Base-by-base conservation (phyloP, 2,113 vertebrate genomes). In the Camelus bactrianus region DNA sequence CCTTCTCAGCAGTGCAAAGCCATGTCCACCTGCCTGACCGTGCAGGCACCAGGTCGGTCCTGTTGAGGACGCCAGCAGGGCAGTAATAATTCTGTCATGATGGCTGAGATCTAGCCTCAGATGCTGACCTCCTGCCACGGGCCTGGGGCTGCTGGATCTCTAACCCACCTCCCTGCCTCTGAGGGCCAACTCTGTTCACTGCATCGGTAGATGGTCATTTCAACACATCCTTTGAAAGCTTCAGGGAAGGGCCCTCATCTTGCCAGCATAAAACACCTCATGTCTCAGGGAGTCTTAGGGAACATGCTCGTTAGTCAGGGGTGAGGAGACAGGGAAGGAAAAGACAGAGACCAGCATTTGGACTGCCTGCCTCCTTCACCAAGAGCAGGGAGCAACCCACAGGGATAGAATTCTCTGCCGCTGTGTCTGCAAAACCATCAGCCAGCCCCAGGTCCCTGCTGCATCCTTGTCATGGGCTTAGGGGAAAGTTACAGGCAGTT, bases 401-500 rank as follows among this genome's bases (percentile, higher is more conserved):
- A 6, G 28, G 16, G 42, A 8, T n/a, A 35, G 42, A 52, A 67
- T 42, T 89, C 62, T 24, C 64, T 81, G 14, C 35, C 6, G 6
- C 42, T 76, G 50, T 94, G 77, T n/a, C n/a, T 52, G 0, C 91
- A 52, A 94, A 84, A 52, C 70, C 28, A 7, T 75, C 60, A 81
- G 12, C 52, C 60, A 35, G 20, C 15, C n/a, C 30, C 1, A 50
- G 20, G 48, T 20, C 17, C 75, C 67, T 67, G 32, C 5, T 24
- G 62, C 19, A 81, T 26, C 26, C n/a, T 38, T 86, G 46, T 56
- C 24, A 0, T 16, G 2, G 54, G 19, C 42, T 84, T 22, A n/a
- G 54, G n/a, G 50, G n/a, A 76, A 52, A 88, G 46, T 83, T 70
- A 28, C 7, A 3, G 56, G 35, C 6, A 13, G 26, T 30, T 84